Evolutionary conservation across 1,140 invertebrate species (phyloP), one percentile per base, ranked within the genome.

Genomic region (Listronotus bonariensis): DNA sequence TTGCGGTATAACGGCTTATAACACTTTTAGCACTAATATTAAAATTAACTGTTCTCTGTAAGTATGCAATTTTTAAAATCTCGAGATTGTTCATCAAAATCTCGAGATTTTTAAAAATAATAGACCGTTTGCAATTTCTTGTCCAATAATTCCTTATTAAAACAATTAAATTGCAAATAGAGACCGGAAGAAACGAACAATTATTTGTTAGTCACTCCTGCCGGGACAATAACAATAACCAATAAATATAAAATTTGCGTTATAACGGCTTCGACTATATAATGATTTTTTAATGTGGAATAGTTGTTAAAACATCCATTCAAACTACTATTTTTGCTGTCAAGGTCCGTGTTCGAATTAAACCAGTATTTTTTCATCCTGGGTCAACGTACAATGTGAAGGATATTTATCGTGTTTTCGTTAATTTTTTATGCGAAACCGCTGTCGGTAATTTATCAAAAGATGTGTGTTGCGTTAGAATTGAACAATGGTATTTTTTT

Each of bases 361-460:
- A 56, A 46, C 53, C 42, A 63, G 51, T 54, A 49, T 65, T 65
- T 65, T 63, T 65, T 55, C 54, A 65, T 65, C 62, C 53, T 65
- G 62, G 62, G 62, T 65, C 62, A 65, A 65, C 34, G 53, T 18
- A 53, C 62, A 65, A 49, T 51, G 54, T 36, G 62, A 65, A 65
- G 62, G 62, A 65, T 65, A 32, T 49, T 56, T 43, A 43, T 8
- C 60, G 31, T 65, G 62, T 57, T 65, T 65, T 57, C 12, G 32
- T 40, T 40, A 14, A 54, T 54, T 54, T 54, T 54, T 54, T 54
- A 58, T 60, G 45, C 32, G 11, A 40, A 60, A 60, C 36, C 40
- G 40, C 45, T 60, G 57, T 51, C 34, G 36, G 48, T 60, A 14
- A 49, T 26, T 60, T 51, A 60, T 51, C 45, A 36, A 53, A 53